phyloP scores from a whole-genome alignment of 2,888 invertebrate genomes.

The Meteorus cinctellus region DNA sequence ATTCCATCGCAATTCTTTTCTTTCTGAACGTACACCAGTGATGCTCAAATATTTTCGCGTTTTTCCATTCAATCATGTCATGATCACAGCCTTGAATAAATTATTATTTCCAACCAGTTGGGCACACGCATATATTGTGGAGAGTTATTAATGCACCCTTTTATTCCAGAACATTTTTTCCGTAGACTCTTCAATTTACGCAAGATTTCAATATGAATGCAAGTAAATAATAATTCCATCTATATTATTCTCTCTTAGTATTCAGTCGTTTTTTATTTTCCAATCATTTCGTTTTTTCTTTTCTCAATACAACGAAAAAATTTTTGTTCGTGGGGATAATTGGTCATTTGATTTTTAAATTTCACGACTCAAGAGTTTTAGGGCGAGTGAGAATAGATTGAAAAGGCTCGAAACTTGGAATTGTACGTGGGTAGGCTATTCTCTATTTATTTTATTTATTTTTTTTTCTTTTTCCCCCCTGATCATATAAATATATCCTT shows the following conservation, averaged over 20 bases:
- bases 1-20: slow-evolving; percentile 18
- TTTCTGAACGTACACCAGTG: slow-evolving; percentile 4
- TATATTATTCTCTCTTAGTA: slow-evolving; percentile 26
- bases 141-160: slow-evolving; percentile 42
- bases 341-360: slow-evolving; percentile 55
- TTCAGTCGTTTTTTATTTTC: slow-evolving; percentile 13
- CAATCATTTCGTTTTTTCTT: slow-evolving; percentile 9
- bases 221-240: slow-evolving; percentile 47
- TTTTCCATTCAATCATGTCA: not conserved
- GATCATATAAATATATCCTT: too few species aligned
- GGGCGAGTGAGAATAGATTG: slow-evolving; percentile 27
- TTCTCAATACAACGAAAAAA: not conserved
- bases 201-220: slow-evolving; percentile 47
- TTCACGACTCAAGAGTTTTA: slow-evolving; percentile 29
- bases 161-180: not conserved
- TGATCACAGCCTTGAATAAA: slow-evolving; percentile 50
- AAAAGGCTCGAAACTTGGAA: not conserved
- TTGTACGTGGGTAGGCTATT: not conserved
- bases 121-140: slow-evolving; percentile 25
- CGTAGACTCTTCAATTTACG: not conserved
- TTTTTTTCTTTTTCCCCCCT: too few species aligned
- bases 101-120: slow-evolving; percentile 48
- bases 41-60: slow-evolving; percentile 23
- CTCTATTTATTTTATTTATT: not conserved
- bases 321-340: slow-evolving; percentile 47